Conservation (phyloP, 2,113 vertebrate species). For the Spea bombifrons region DNA sequence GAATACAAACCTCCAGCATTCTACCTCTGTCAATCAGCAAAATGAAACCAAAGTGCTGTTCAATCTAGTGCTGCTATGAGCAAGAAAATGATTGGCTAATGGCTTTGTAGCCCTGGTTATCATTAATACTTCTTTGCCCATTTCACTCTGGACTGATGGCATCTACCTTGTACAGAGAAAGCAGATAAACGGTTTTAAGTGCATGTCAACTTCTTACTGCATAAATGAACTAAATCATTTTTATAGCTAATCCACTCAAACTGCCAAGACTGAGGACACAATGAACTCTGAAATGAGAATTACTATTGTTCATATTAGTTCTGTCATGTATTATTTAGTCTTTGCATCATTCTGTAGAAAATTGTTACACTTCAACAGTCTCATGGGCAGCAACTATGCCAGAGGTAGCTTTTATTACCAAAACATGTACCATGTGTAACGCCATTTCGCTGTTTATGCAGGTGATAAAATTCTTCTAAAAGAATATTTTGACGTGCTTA, state of each 20-base stretch:
- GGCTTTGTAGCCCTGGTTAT: neutral
- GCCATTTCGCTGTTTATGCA: too few relatives aligned
- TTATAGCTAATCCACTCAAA: conserved; percentile 31
- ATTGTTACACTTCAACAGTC: conserved; percentile 14
- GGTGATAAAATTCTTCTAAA: too few relatives aligned
- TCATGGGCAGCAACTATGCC: neutral
- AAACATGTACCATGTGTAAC: too few relatives aligned
- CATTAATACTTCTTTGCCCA: neutral
- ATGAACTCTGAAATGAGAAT: conserved; percentile 25
- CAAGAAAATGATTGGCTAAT: neutral
- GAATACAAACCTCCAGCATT: too few relatives aligned
- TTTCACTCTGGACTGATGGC: neutral
- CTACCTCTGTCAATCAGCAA: neutral
- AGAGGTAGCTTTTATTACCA: too few relatives aligned
- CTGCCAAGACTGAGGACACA: conserved; percentile 32
- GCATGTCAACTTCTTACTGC: conserved; percentile 15
- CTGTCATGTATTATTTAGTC: conserved; percentile 21
- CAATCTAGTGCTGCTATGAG: neutral
- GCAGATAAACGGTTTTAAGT: conserved; percentile 1
- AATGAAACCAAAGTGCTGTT: neutral
- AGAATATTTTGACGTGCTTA: too few relatives aligned
- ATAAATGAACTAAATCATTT: conserved; percentile 30
- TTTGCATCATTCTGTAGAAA: conserved; percentile 15
- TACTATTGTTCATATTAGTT: conserved; percentile 21
- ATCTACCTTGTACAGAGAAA: neutral